Evolutionary conservation across 2,888 invertebrate species (phyloP).

Genomic region (Nemurella pictetii): DNA sequence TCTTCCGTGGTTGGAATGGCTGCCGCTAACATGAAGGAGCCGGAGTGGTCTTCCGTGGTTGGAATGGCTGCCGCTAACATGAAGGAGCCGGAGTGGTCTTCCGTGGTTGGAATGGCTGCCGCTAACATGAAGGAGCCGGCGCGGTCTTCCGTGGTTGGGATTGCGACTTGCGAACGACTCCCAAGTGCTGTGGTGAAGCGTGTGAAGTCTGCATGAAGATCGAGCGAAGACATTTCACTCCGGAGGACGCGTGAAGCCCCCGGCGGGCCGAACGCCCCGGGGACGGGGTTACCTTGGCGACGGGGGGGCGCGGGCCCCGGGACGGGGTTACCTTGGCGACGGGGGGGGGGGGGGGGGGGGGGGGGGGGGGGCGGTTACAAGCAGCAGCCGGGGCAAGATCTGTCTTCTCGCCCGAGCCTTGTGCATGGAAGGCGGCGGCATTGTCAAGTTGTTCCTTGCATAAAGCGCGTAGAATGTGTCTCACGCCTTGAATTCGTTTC

Average conservation of each 20-base stretch:
- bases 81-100: too few species aligned
- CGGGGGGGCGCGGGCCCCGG: background rate
- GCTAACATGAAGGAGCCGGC: too few species aligned
- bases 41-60: too few species aligned
- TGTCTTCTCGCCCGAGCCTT: background rate
- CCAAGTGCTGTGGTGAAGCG: too few species aligned
- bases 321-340: constrained; percentile 14
- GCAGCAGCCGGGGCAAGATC: background rate
- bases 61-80: too few species aligned
- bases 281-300: background rate
- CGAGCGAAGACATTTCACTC: too few species aligned
- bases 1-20: too few species aligned
- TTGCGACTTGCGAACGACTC: too few species aligned
- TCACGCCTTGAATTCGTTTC: background rate
- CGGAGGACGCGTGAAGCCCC: background rate
- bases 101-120: too few species aligned
- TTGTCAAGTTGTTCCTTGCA: background rate
- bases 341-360: background rate
- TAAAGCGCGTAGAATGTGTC: background rate
- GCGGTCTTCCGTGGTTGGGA: too few species aligned
- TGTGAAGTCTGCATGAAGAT: background rate
- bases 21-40: too few species aligned
- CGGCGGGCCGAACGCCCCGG: background rate
- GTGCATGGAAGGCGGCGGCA: background rate
- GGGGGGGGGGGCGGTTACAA: background rate